These are phyloP conservation scores for Orchesella cincta DNA, from an alignment of 1,140 invertebrate genomes.

Conservation along the genomic window DNA sequence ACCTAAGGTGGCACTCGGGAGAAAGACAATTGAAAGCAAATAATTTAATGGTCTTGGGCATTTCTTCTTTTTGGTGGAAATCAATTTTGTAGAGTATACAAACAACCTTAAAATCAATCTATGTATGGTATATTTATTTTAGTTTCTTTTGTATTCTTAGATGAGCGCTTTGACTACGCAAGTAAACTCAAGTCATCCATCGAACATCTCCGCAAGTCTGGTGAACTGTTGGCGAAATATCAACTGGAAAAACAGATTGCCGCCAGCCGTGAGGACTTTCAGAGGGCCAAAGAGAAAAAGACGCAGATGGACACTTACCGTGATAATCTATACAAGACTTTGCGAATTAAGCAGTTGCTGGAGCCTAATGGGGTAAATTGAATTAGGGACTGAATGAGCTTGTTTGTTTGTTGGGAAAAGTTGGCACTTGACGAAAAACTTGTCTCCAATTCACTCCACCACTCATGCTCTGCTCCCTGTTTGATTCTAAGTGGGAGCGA, in stretches of 20 bases:
- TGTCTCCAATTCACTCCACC: neutral
- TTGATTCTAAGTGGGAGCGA: too few species aligned
- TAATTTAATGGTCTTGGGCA: neutral
- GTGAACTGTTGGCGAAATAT: constrained; percentile 85
- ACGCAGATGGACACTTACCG: constrained; percentile 82
- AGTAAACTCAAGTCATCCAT: constrained; percentile 84
- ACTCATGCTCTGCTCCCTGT: too few species aligned
- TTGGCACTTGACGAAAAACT: neutral
- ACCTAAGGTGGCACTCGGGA: too few species aligned
- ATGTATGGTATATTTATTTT: neutral
- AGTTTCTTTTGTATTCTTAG: constrained; percentile 59
- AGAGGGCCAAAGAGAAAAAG: constrained; percentile 82
- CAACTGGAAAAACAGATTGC: constrained; percentile 87
- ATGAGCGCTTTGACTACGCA: constrained; percentile 87
- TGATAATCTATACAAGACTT: constrained; percentile 67
- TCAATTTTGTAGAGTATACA: neutral
- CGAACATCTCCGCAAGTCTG: constrained; percentile 75
- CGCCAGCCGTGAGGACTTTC: constrained; percentile 86
- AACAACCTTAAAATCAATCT: neutral
- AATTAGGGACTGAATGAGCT: too few species aligned
- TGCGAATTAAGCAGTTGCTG: constrained; percentile 73
- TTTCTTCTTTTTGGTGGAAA: neutral
- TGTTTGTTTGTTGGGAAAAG: neutral
- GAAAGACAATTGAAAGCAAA: neutral
- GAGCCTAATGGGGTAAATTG: constrained; percentile 72